Conservation (phyloP, 2,113 vertebrate genomes). For the Vulpes ferrilata region DNA sequence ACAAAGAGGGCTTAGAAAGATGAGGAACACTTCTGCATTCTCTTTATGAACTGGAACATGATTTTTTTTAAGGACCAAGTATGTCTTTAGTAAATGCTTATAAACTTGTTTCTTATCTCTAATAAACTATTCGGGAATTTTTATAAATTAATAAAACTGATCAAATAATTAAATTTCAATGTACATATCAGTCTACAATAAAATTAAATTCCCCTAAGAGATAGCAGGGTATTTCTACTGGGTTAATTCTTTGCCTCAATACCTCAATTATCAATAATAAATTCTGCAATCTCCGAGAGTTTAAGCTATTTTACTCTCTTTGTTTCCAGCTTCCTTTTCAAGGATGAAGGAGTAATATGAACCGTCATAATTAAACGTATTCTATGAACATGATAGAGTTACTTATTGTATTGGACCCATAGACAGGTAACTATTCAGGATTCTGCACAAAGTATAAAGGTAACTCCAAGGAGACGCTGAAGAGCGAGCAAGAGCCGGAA, state of each 20-base stretch:
- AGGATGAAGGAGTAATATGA: not conserved
- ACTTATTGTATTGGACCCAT: not conserved
- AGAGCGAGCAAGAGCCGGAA: not conserved
- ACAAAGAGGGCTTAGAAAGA: not conserved
- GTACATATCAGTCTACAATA: not conserved
- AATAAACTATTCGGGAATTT: slow-evolving; percentile 30
- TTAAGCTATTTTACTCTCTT: not conserved
- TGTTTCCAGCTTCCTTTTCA: slow-evolving; percentile 7
- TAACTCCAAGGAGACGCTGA: not conserved
- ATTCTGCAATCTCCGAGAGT: not conserved
- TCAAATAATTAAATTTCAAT: slow-evolving; percentile 19
- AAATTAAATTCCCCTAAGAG: slow-evolving; percentile 1
- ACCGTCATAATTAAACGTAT: not conserved
- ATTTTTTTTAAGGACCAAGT: not conserved
- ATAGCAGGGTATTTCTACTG: not conserved
- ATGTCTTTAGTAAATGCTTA: not conserved
- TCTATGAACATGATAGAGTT: not conserved
- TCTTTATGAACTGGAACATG: not conserved
- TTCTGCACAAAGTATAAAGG: not conserved
- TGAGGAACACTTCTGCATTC: not conserved
- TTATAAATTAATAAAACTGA: slow-evolving; percentile 27
- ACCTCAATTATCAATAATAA: not conserved
- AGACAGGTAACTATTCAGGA: not conserved
- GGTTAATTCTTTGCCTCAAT: not conserved
- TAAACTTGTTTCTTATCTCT: not conserved